These are phyloP conservation scores for Trachelus troglodyta DNA, from an alignment of 2,888 invertebrate genomes.

Conservation along the genomic window DNA sequence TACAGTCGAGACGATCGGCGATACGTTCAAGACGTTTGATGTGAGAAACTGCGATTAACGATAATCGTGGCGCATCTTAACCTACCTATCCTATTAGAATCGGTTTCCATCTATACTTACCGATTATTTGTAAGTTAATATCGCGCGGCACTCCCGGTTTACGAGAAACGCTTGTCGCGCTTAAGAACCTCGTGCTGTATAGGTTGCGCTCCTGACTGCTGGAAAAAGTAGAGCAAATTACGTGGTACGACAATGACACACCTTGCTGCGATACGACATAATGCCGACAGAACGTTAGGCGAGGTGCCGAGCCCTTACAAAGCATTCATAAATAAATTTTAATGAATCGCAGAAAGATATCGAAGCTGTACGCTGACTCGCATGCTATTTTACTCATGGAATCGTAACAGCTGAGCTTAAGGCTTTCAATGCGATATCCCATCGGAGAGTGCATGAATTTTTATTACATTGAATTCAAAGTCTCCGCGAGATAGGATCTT, in stretches of 20 bases:
- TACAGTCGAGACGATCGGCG: background rate
- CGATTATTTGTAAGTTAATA: background rate
- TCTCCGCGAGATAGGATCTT: background rate
- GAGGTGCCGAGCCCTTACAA: constrained; percentile 55
- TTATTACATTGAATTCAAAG: background rate
- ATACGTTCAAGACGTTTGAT: background rate
- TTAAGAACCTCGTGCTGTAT: constrained; percentile 17
- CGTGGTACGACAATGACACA: constrained; percentile 49
- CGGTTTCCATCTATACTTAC: background rate
- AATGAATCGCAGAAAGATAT: constrained; percentile 50
- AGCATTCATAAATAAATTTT: constrained; percentile 61
- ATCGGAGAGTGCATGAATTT: background rate
- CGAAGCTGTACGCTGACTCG: constrained; percentile 15
- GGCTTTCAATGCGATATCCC: background rate
- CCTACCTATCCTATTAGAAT: background rate
- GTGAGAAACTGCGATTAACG: background rate
- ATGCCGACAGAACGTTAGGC: constrained; percentile 27
- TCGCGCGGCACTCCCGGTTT: constrained; percentile 30
- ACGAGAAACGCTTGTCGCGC: constrained; percentile 31
- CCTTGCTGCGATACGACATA: constrained; percentile 32
- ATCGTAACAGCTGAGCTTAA: background rate
- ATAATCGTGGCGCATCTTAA: background rate
- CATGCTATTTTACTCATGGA: background rate
- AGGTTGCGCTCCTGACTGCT: constrained; percentile 3
- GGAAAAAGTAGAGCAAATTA: constrained; percentile 53